Evolutionary conservation across 2,797 vertebrate species (phyloP).

Genomic region (Discoglossus pictus): DNA sequence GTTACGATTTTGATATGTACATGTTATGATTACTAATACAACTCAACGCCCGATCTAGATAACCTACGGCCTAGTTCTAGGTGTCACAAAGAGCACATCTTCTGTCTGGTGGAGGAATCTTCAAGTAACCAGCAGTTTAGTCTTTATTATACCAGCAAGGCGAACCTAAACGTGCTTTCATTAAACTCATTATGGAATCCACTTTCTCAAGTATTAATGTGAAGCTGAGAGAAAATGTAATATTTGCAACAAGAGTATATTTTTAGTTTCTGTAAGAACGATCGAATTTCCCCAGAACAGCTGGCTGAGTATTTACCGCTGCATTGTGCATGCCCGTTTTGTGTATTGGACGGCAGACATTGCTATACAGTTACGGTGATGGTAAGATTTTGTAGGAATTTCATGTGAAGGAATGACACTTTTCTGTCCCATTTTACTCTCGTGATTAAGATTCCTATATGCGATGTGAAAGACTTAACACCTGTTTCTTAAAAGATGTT

Average conservation of each 20-base stretch:
- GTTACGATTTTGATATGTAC: too few relatives aligned
- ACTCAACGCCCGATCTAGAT: too few relatives aligned
- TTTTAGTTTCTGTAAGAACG: slow-evolving; percentile 24
- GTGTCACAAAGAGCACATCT: slow-evolving; percentile 27
- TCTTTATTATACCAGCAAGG: slow-evolving; percentile 24
- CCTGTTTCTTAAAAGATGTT: slow-evolving; percentile 62
- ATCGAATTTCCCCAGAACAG: slow-evolving; percentile 10
- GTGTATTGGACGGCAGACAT: slow-evolving; percentile 18
- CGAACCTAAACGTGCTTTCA: not conserved
- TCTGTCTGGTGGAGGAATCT: slow-evolving; percentile 13
- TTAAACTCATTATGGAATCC: not conserved
- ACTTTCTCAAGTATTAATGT: slow-evolving; percentile 36
- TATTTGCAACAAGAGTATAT: slow-evolving; percentile 24
- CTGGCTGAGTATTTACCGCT: slow-evolving; percentile 21
- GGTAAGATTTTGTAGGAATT: slow-evolving; percentile 29
- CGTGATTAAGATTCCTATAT: slow-evolving; percentile 8
- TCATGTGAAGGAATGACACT: slow-evolving; percentile 15
- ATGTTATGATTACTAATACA: too few relatives aligned
- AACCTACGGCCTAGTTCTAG: not conserved
- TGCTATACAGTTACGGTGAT: slow-evolving; percentile 22
- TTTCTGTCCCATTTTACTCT: slow-evolving; percentile 22
- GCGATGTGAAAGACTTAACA: slow-evolving; percentile 18
- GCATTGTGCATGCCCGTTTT: slow-evolving; percentile 38
- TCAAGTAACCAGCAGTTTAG: slow-evolving; percentile 29
- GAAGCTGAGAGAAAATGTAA: slow-evolving; percentile 7